Evolutionary conservation across 2,888 invertebrate genomes (phyloP).

Genomic region (Dynastes grantii): DNA sequence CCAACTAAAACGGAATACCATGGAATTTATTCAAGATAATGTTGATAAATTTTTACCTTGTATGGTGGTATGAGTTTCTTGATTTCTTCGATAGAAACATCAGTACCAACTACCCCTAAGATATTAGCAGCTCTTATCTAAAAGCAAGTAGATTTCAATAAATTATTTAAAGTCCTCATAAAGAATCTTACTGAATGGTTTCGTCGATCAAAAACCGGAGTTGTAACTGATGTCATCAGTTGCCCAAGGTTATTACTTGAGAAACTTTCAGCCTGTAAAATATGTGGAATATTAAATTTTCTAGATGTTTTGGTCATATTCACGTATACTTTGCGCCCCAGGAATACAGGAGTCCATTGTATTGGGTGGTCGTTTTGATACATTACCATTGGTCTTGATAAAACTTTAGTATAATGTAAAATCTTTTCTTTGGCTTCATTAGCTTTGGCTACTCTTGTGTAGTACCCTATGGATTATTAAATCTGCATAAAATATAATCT

Average conservation of each 20-base stretch:
- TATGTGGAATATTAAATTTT: constrained; percentile 21
- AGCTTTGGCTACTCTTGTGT: constrained; percentile 89
- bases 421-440: constrained; percentile 94
- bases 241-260: constrained; percentile 82
- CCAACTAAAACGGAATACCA: constrained; percentile 77
- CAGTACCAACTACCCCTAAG: constrained; percentile 97
- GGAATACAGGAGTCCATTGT: constrained; percentile 95
- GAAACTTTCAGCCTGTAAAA: constrained; percentile 78
- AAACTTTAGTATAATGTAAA: constrained; percentile 93
- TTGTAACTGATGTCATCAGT: constrained; percentile 93
- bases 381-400: constrained; percentile 97
- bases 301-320: background rate
- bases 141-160: constrained; percentile 60
- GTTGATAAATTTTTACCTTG: constrained; percentile 77
- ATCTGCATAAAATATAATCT: background rate
- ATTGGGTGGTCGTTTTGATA: constrained; percentile 93
- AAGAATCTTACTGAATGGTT: constrained; percentile 81
- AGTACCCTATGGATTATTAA: constrained; percentile 78
- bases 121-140: constrained; percentile 92
- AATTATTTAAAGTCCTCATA: constrained; percentile 49
- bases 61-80: constrained; percentile 95
- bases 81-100: constrained; percentile 96
- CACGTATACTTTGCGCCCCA: constrained; percentile 82
- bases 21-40: constrained; percentile 28
- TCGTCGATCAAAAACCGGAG: constrained; percentile 94